Evolutionary conservation across 2,113 vertebrate genomes (phyloP), one percentile per base, ranked within the genome.

Genomic region (Arothron firmamentum): DNA sequence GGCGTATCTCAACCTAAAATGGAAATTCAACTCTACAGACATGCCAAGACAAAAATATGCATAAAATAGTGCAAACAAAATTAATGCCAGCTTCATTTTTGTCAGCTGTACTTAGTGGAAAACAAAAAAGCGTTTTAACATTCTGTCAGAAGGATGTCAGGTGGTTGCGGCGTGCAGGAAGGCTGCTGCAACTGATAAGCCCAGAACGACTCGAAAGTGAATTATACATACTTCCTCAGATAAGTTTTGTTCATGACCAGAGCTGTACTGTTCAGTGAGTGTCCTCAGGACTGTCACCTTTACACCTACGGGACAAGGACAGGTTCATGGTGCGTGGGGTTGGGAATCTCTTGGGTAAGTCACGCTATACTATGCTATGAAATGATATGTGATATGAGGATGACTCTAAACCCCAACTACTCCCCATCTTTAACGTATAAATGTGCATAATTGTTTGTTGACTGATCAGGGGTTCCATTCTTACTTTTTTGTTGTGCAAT

Each of bases 401-500:
- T 9, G 28, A 6, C 8, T 31, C 28, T 31, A 31, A 31, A 31
- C 3, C 28, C 28, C 28, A 31, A 31, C 28, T 31, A 9, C 28
- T 9, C 5, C 28, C 8, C 5, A 31, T 31, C 28, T 6, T 31
- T 31, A 31, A 31, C 6, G 28, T 31, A 31, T 6, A 9, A 31
- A 31, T 31, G 28, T 9, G 28, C 8, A 5, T 31, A 31, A 31
- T 31, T 31, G 1, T 6, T 31, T 31, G 6, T 28, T n/a, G n/a
- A n/a, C n/a, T n/a, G n/a, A n/a, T n/a, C n/a, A 49, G 67, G 20
- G 65, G 47, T 52, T 67, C 72, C 79, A 58, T 59, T 49, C 65
- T 77, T 75, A 49, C 65, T 65, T 81, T 79, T 79, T 74, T 75
- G 78, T 69, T 79, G 75, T 80, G 78, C 76, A 77, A 78, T 84